Evolutionary conservation across 2,113 vertebrate genomes (phyloP), one percentile per base, ranked within the genome.

Genomic region (Acanthisitta chloris): DNA sequence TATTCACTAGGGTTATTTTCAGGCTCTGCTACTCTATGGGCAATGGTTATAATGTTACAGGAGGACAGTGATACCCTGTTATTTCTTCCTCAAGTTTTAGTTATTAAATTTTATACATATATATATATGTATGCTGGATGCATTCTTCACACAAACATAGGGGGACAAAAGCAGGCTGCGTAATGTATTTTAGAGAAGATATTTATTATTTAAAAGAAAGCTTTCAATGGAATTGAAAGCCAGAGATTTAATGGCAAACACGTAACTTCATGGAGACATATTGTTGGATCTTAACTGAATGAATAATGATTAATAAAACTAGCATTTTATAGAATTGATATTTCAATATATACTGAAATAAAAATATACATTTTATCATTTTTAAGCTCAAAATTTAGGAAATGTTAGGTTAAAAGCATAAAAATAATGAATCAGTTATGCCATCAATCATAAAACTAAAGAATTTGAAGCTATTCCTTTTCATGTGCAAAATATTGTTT

Each of bases 401-500:
- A 96, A 90, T 67, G 29, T 86, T 71, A 96, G n/a, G 59, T 87
- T 93, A 86, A 97, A 95, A 89, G 69, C 58, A 79, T 52, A 92
- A 94, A 95, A 90, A 94, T 74, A 86, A 94, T 34, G 43, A 70
- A 76, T 69, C 77, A 90, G 76, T 94, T 95, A 96, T 59, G 81
- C 73, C 83, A 95, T 89, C 54, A 83, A 72, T 94, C 76, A 61
- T 31, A 97, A 92, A 88, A 90, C 54, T 92, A 88, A 92, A 92
- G 33, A 94, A 96, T 91, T 77, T 77, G 58, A 95, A 79, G 77
- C 85, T 90, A 86, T 66, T 96, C 29, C 33, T 92, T 93, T 86
- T 65, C 59, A 91, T 76, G 82, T 97, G 96, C 96, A 96, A 97
- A 97, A 90, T 72, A 92, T 19, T 84, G 40, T 81, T 94, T 87